These are phyloP conservation scores for Gymnodraco acuticeps DNA, from an alignment of 2,797 vertebrate genomes.

Conservation along the genomic window DNA sequence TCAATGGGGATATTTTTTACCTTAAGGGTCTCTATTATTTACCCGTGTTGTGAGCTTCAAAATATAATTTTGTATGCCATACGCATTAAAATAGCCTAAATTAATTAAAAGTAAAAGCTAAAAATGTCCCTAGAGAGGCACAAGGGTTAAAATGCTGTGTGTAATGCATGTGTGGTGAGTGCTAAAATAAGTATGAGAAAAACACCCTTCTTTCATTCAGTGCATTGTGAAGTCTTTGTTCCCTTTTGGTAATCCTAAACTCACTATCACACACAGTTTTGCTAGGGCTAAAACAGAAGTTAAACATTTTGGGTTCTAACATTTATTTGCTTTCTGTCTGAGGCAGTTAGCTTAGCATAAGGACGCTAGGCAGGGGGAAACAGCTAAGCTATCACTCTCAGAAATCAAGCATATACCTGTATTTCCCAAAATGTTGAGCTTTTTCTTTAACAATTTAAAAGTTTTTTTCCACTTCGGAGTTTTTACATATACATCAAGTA, in stretches of 20 bases:
- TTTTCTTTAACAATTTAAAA: background rate
- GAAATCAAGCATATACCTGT: background rate
- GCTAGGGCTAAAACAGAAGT: background rate
- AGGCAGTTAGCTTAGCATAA: background rate
- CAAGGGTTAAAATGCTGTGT: background rate
- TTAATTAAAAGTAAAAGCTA: too few species aligned
- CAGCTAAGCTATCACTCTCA: background rate
- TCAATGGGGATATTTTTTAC: too few species aligned
- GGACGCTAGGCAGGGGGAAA: accelerated
- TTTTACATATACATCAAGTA: background rate
- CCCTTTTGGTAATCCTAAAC: slow-evolving; percentile 9
- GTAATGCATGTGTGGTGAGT: background rate
- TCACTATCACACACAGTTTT: slow-evolving; percentile 1
- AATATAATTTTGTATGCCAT: too few species aligned
- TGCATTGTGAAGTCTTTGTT: slow-evolving; percentile 39
- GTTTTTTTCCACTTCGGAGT: slow-evolving; percentile 6
- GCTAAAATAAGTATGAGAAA: background rate
- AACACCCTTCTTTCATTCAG: slow-evolving; percentile 23
- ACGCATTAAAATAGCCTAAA: too few species aligned
- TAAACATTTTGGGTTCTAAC: slow-evolving; percentile 16
- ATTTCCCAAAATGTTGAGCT: background rate
- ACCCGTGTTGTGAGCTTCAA: too few species aligned
- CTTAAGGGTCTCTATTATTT: too few species aligned
- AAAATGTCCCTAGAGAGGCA: too few species aligned
- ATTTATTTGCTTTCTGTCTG: background rate